phyloP scores from a whole-genome alignment of 2,888 invertebrate species.

The Nemapogon koenigi region DNA sequence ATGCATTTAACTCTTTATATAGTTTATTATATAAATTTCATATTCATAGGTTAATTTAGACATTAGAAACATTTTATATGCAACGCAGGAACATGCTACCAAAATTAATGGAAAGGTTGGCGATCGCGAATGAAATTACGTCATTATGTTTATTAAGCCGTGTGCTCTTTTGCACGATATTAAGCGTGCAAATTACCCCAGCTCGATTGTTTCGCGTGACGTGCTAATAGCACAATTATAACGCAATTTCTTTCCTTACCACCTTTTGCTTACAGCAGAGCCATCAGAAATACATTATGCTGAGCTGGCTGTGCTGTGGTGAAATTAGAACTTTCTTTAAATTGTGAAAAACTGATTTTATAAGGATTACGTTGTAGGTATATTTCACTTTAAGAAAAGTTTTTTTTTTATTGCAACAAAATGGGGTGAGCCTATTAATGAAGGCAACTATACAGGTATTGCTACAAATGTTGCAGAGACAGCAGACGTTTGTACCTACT shows the following conservation, averaged over 20 bases:
- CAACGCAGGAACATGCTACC: background rate
- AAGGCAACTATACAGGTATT: no score
- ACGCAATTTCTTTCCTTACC: constrained; percentile 17
- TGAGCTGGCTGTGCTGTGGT: no score
- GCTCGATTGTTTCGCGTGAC: constrained; percentile 24
- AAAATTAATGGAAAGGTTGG: background rate
- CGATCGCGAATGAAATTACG: constrained; percentile 6
- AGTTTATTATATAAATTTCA: no score
- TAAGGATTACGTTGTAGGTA: no score
- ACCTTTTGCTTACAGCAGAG: constrained; percentile 1
- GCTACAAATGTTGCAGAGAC: no score
- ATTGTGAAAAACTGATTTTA: no score
- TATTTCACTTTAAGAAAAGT: no score
- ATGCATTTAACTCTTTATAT: no score
- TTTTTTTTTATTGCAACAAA: no score
- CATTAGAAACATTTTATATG: background rate
- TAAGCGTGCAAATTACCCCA: constrained; percentile 21
- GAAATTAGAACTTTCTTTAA: no score
- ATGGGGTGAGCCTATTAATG: no score
- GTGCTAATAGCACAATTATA: constrained; percentile 24
- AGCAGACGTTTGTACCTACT: no score
- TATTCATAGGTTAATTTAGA: background rate
- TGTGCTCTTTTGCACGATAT: constrained; percentile 9
- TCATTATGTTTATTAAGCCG: constrained; percentile 6
- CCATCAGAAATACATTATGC: constrained; percentile 6